These are phyloP conservation scores for Drosophila histrio DNA, from an alignment of 2,888 invertebrate genomes.

Conservation along the genomic window DNA sequence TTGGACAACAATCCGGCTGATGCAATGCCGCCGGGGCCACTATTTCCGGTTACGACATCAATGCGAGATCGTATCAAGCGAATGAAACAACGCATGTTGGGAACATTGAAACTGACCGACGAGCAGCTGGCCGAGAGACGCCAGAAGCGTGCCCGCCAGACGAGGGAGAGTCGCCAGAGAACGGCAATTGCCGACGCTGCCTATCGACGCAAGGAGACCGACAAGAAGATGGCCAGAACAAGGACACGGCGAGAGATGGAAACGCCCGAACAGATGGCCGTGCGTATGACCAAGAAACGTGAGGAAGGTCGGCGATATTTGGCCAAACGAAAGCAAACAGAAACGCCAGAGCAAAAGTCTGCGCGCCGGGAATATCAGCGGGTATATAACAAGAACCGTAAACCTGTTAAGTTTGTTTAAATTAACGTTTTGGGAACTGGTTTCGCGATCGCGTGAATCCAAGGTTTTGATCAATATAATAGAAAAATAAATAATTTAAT, in stretches of 20 bases:
- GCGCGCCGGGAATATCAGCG: conserved; percentile 10
- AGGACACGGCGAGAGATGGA: conserved; percentile 17
- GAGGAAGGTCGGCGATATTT: conserved; percentile 10
- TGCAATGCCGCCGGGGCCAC: neutral
- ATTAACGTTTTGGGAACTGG: too few relatives aligned
- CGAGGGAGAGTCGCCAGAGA: conserved; percentile 6
- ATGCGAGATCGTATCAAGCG: conserved; percentile 49
- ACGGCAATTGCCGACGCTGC: neutral
- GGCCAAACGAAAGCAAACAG: conserved; percentile 6
- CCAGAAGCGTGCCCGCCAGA: conserved; percentile 24
- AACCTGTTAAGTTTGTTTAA: conserved; percentile 22
- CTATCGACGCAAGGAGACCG: conserved; percentile 19
- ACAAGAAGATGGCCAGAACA: neutral
- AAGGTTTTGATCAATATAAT: too few relatives aligned
- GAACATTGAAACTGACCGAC: conserved; percentile 44
- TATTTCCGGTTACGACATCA: conserved; percentile 41
- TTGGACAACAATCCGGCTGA: neutral
- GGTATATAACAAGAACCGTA: conserved; percentile 11
- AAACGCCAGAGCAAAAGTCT: conserved; percentile 9
- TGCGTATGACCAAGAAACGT: conserved; percentile 21
- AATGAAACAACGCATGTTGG: conserved; percentile 57
- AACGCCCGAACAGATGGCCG: conserved; percentile 29
- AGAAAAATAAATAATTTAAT: too few relatives aligned
- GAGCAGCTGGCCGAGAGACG: conserved; percentile 27
- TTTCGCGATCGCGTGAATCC: too few relatives aligned